These are phyloP conservation scores for Henricia sp. DNA, from an alignment of 53 echinoderm and acorn worm species.

Conservation along the genomic window DNA sequence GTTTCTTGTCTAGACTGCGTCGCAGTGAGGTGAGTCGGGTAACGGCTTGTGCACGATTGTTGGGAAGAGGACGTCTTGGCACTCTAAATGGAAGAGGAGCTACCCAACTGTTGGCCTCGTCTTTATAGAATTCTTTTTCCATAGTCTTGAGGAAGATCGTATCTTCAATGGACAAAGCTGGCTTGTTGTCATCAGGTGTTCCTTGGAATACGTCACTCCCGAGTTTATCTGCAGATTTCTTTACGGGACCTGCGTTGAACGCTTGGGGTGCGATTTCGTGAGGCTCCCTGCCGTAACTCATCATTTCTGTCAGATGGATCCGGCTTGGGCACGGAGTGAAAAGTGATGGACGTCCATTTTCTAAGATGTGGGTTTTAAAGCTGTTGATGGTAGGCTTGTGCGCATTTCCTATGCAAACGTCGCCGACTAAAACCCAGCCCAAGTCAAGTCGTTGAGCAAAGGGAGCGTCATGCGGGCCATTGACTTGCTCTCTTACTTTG, in stretches of 20 bases:
- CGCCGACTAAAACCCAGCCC: constrained; percentile 15
- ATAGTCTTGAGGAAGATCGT: constrained; percentile 15
- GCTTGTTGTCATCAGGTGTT: constrained; percentile 9
- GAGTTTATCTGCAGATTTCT: not conserved
- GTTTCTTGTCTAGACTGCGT: not conserved
- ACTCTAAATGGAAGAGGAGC: constrained; percentile 10
- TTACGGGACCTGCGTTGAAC: not conserved
- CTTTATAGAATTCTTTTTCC: constrained; percentile 8
- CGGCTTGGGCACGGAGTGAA: not conserved
- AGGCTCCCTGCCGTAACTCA: not conserved
- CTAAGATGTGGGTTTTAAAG: not conserved
- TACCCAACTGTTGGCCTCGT: not conserved
- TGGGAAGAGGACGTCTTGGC: constrained; percentile 25
- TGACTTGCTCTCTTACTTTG: constrained; percentile 17
- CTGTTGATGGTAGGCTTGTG: not conserved
- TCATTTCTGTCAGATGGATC: not conserved
- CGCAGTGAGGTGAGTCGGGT: constrained; percentile 1
- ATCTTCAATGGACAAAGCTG: no score
- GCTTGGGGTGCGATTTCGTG: not conserved
- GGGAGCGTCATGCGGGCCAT: constrained; percentile 9
- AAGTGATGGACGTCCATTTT: constrained; percentile 3
- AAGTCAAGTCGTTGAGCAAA: constrained; percentile 5
- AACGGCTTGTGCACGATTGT: constrained; percentile 24
- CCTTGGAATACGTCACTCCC: not conserved
- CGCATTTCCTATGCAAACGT: not conserved